Conservation (phyloP, 2,888 invertebrate genomes). For the Noctua comes region DNA sequence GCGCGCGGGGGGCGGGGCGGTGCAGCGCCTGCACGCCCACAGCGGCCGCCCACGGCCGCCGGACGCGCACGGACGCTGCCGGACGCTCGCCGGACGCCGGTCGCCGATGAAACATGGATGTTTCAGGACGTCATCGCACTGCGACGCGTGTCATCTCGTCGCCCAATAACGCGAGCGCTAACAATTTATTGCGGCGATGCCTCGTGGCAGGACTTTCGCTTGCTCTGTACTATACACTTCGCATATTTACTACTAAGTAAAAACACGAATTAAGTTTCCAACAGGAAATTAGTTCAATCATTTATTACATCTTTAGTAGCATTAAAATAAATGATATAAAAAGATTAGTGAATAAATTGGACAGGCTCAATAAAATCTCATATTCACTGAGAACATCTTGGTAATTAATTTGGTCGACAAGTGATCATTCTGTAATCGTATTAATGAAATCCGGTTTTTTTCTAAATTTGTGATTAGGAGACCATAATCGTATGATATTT, state of each 20-base stretch:
- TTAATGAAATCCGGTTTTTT: constrained; percentile 69
- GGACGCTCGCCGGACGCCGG: constrained; percentile 63
- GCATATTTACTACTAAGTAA: constrained; percentile 36
- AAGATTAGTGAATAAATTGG: constrained; percentile 65
- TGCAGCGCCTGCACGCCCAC: constrained; percentile 89
- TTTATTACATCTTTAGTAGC: constrained; percentile 66
- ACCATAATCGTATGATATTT: constrained; percentile 47
- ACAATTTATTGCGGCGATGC: constrained; percentile 53
- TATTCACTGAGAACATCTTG: constrained; percentile 66
- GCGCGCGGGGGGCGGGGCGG: constrained; percentile 81
- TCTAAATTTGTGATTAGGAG: constrained; percentile 60
- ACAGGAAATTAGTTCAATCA: constrained; percentile 68
- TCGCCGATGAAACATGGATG: constrained; percentile 61
- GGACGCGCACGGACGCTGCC: constrained; percentile 69
- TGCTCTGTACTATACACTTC: constrained; percentile 14
- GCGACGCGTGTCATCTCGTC: constrained; percentile 59
- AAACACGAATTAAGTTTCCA: constrained; percentile 56
- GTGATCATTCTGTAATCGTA: constrained; percentile 68
- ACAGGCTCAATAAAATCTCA: constrained; percentile 64
- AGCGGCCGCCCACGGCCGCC: constrained; percentile 83
- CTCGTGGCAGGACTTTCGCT: constrained; percentile 63
- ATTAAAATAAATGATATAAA: constrained; percentile 67
- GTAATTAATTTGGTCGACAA: constrained; percentile 67
- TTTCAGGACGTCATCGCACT: constrained; percentile 68
- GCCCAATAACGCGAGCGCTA: constrained; percentile 53